Evolutionary conservation across 2,888 invertebrate species (phyloP).

Genomic region (Ceraclea dissimilis): DNA sequence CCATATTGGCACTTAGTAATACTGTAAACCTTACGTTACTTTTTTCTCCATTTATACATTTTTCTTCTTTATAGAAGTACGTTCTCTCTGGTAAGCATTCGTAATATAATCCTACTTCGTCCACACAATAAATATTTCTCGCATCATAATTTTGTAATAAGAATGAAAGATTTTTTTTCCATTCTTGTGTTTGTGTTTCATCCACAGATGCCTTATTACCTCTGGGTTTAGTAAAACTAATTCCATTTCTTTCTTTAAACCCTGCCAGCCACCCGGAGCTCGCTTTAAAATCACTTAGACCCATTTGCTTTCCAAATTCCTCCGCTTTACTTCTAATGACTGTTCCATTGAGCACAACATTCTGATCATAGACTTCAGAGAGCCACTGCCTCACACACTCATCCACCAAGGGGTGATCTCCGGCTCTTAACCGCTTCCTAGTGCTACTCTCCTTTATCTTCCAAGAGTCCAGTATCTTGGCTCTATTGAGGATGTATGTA

Average conservation of each 20-base stretch:
- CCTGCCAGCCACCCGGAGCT: conserved; percentile 3
- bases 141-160: background rate
- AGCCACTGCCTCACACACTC: conserved; percentile 2
- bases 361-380: conserved; percentile 4
- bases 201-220: background rate
- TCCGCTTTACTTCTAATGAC: conserved; percentile 1
- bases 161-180: background rate
- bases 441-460: background rate
- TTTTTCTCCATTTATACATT: background rate
- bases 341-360: conserved; percentile 1
- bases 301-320: conserved; percentile 4
- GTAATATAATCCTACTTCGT: conserved; percentile 5
- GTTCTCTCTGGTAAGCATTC: conserved; percentile 1
- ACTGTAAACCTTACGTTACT: background rate
- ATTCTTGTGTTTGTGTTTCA: conserved; percentile 2
- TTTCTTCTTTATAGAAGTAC: conserved; percentile 6
- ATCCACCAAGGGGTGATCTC: conserved; percentile 7
- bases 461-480: background rate
- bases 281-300: conserved; percentile 4
- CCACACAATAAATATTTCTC: background rate
- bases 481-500: conserved; percentile 1
- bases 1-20: background rate
- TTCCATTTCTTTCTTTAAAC: conserved; percentile 5
- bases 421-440: background rate
- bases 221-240: background rate